Percentiles rank a stretch among this genome's conserved stretches.
Conservation (phyloP, 2,888 invertebrate genomes). For the Fragum fragum region DNA sequence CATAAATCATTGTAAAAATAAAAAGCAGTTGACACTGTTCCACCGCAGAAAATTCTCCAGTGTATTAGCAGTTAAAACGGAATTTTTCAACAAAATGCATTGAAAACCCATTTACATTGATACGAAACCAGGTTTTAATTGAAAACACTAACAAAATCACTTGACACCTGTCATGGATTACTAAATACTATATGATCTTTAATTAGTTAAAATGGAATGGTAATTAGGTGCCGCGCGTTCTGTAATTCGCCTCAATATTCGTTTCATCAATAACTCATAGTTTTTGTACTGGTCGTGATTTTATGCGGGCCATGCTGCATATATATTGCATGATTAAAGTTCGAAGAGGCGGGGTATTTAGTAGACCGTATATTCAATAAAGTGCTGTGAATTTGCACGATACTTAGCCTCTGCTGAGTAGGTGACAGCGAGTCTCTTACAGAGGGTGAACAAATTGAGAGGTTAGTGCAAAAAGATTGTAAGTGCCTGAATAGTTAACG, state of each 20-base stretch:
- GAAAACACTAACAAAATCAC: not conserved
- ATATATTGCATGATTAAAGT: constrained; percentile 24
- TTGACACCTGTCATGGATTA: constrained; percentile 26
- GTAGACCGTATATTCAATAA: too few species aligned
- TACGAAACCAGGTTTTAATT: constrained; percentile 7
- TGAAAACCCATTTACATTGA: constrained; percentile 3
- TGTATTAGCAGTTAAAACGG: not conserved
- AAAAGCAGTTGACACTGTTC: not conserved
- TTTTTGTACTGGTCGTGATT: constrained; percentile 23
- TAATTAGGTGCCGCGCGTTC: constrained; percentile 16
- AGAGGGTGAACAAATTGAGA: too few species aligned
- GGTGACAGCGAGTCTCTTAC: too few species aligned
- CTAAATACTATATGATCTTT: constrained; percentile 29
- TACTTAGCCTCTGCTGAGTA: too few species aligned
- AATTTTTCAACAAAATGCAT: not conserved
- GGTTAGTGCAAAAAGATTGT: too few species aligned
- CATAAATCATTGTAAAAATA: not conserved
- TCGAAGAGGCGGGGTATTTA: too few species aligned
- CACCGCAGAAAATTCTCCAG: not conserved
- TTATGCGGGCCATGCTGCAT: constrained; percentile 23
- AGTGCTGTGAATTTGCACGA: too few species aligned
- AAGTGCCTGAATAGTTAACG: too few species aligned
- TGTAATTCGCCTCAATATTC: constrained; percentile 23
- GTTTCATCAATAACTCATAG: not conserved
- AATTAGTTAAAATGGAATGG: constrained; percentile 21